A percentile compares a stretch with the other conserved stretches of the same genome.
Conservation (phyloP, 2,113 vertebrate species). For the Turnix velox region DNA sequence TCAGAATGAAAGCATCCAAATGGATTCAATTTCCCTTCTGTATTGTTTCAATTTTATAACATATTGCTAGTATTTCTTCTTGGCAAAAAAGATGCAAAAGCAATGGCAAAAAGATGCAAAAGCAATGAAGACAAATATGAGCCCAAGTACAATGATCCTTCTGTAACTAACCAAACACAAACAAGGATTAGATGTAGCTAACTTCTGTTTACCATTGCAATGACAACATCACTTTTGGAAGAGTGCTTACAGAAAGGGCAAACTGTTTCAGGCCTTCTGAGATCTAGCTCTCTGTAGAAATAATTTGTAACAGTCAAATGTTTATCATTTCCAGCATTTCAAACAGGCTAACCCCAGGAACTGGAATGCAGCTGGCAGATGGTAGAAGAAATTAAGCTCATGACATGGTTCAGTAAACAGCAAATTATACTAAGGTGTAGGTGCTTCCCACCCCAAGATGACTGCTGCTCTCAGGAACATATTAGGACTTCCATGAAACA, state of each 20-base stretch:
- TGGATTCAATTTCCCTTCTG: background rate
- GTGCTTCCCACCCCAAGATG: background rate
- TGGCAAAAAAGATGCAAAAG: constrained; percentile 33
- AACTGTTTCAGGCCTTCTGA: constrained; percentile 45
- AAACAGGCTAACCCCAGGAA: constrained; percentile 65
- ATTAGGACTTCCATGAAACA: background rate
- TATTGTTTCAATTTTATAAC: constrained; percentile 28
- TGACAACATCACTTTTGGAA: constrained; percentile 31
- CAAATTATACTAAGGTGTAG: constrained; percentile 6
- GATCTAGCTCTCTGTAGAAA: constrained; percentile 50
- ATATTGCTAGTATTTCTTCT: constrained; percentile 18
- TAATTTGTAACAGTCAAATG: constrained; percentile 70
- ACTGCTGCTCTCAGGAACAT: background rate
- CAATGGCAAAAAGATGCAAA: constrained; percentile 9
- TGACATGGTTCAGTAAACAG: constrained; percentile 60
- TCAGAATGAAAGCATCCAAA: background rate
- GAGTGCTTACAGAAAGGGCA: constrained; percentile 49
- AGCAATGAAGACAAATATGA: constrained; percentile 5
- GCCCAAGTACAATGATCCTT: constrained; percentile 3
- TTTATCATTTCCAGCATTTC: constrained; percentile 68
- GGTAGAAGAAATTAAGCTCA: constrained; percentile 70
- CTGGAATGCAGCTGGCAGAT: constrained; percentile 63
- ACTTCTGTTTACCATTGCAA: constrained; percentile 52
- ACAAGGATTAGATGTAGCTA: constrained; percentile 54
- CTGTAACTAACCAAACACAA: constrained; percentile 45